phyloP scores from a whole-genome alignment of 2,113 vertebrate species.

The Acanthisitta chloris region DNA sequence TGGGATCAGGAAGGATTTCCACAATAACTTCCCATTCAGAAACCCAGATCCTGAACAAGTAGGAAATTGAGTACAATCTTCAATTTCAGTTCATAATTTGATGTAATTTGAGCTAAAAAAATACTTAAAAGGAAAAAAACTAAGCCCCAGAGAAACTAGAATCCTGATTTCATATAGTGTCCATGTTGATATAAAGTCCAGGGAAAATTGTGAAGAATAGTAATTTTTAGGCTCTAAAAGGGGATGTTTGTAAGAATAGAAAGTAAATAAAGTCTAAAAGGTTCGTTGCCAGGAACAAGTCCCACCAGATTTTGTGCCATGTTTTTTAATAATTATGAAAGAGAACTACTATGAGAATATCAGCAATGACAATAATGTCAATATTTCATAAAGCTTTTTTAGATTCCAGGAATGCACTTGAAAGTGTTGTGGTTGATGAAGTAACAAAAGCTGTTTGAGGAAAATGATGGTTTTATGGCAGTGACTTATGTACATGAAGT shows the following conservation, averaged over 20 bases:
- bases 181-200: neutral
- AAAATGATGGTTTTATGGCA: too few species aligned
- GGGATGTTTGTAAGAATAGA: neutral
- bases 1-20: neutral
- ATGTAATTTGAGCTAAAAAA: neutral
- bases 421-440: neutral
- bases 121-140: neutral
- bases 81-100: neutral
- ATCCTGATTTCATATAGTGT: neutral
- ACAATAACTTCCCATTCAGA: neutral
- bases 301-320: neutral
- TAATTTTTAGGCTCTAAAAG: neutral
- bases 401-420: neutral
- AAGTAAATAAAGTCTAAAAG: neutral
- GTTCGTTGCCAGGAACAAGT: neutral
- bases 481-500: too few species aligned
- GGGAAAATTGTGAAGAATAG: neutral
- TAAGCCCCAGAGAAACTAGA: neutral
- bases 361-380: neutral
- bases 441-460: neutral
- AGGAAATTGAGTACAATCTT: neutral
- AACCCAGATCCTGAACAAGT: neutral
- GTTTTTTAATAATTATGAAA: neutral
- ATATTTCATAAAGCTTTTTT: conserved; percentile 10
- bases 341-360: neutral